A percentile compares a stretch with the other conserved stretches of the same genome.
Conservation (phyloP, 2,888 invertebrate genomes). For the Achlya flavicornis region DNA sequence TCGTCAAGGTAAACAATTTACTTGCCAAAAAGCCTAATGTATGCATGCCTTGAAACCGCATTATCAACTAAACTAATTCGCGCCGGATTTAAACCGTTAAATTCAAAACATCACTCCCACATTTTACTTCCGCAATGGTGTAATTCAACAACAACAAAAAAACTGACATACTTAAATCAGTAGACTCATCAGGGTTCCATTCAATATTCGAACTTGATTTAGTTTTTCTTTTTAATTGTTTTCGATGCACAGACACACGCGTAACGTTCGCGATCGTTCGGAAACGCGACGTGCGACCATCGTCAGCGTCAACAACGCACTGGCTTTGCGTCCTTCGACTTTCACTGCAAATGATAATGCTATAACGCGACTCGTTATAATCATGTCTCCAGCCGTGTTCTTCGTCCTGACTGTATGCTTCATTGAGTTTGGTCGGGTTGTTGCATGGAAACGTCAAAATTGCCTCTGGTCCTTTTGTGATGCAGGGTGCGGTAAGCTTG, state of each 20-base stretch:
- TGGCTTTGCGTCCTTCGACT: slow-evolving; percentile 73
- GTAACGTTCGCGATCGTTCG: not conserved
- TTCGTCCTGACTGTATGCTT: slow-evolving; percentile 21
- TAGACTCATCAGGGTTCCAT: slow-evolving; percentile 25
- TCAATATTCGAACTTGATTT: slow-evolving; percentile 11
- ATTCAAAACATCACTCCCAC: slow-evolving; percentile 49
- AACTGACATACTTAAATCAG: slow-evolving; percentile 75
- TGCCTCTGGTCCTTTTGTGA: slow-evolving; percentile 32
- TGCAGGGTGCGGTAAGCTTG: slow-evolving; percentile 39
- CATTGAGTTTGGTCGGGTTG: slow-evolving; percentile 19
- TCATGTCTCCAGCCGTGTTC: slow-evolving; percentile 17
- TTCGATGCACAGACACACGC: slow-evolving; percentile 12
- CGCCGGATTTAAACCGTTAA: slow-evolving; percentile 46
- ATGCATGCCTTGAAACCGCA: slow-evolving; percentile 48
- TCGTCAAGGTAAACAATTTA: slow-evolving; percentile 40
- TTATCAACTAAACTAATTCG: slow-evolving; percentile 46
- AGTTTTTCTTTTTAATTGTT: slow-evolving; percentile 2
- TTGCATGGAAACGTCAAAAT: slow-evolving; percentile 26
- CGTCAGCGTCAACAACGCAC: slow-evolving; percentile 56
- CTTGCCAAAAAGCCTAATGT: slow-evolving; percentile 46
- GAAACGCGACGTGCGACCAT: slow-evolving; percentile 33
- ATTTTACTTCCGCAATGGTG: slow-evolving; percentile 48
- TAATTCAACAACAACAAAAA: slow-evolving; percentile 48
- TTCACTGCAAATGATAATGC: slow-evolving; percentile 71
- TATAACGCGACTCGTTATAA: slow-evolving; percentile 41